These are phyloP conservation scores for Ceratina japonica DNA, from an alignment of 1,140 invertebrate genomes.

Conservation along the genomic window DNA sequence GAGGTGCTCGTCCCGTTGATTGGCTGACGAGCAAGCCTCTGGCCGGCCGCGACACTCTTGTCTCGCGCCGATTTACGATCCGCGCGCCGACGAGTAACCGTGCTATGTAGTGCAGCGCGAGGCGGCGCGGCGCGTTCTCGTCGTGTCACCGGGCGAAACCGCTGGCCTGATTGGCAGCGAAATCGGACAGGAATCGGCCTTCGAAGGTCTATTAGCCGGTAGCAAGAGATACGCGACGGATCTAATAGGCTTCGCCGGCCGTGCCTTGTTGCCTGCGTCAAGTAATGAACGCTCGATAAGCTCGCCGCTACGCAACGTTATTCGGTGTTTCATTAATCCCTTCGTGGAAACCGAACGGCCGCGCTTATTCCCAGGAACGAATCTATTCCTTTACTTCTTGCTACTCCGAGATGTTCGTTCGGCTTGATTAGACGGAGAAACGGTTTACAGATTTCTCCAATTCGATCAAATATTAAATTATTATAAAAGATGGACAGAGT, in stretches of 20 bases:
- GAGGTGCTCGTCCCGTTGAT: slow-evolving; percentile 66
- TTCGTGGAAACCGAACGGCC: slow-evolving; percentile 6
- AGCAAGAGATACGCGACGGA: slow-evolving; percentile 51
- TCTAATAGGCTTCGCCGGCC: slow-evolving; percentile 32
- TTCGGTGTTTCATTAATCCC: slow-evolving; percentile 22
- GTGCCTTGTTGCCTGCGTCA: neutral
- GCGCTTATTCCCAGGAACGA: neutral
- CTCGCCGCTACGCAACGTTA: slow-evolving; percentile 8
- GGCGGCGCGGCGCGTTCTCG: slow-evolving; percentile 26
- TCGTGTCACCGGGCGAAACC: slow-evolving; percentile 14
- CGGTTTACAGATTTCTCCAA: neutral
- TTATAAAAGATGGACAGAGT: neutral
- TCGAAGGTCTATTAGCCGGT: slow-evolving; percentile 58
- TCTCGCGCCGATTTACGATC: slow-evolving; percentile 66
- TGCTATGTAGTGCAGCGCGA: neutral
- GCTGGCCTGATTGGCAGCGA: slow-evolving; percentile 55
- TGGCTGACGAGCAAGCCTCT: slow-evolving; percentile 65
- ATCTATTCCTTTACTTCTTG: neutral
- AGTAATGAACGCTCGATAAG: slow-evolving; percentile 46
- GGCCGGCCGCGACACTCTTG: slow-evolving; percentile 61
- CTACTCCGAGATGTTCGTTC: neutral
- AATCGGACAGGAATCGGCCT: slow-evolving; percentile 58
- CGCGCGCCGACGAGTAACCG: slow-evolving; percentile 44
- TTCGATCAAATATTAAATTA: neutral
- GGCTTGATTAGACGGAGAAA: neutral